Evolutionary conservation across 2,888 invertebrate genomes (phyloP), one percentile per base, ranked within the genome.

Genomic region (Lysandra coridon): DNA sequence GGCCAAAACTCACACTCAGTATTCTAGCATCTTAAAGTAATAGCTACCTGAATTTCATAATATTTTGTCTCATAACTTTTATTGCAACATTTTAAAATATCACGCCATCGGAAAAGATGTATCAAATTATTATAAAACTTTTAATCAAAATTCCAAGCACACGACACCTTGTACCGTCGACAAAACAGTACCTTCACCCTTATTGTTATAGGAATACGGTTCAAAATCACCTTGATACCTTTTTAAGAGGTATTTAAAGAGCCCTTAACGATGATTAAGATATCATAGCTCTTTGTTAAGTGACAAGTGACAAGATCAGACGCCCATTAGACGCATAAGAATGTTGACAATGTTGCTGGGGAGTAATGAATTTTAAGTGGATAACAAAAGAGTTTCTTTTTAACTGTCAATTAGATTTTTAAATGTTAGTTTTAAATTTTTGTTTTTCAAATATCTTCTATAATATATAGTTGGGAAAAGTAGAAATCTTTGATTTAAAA

Each of bases 241-340:
- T 64, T 30, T 1, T 69, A 69, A 69, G 69, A 14, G 69, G 69
- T 69, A 69, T 69, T 69, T 57, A 14, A 69, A 69, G 69, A 17
- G 33, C 37, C 30, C 64, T 69, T 14, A 69, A 37, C 33, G 33
- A 69, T 69, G 69, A 69, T 69, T 33, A 37, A 37, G 69, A 69
- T 69, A 69, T 69, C 69, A 69, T 69, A 69, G 69, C 14, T 69
- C 69, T 33, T 69, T 69, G 69, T 69, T 69, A 69, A 69, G 69
- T 69, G 69, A 69, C 69, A 69, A 69, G 14, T 69, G 69, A 69
- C 69, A 69, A 69, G 69, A 69, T 69, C 33, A 69, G 33, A 69
- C 33, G 33, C 33, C 69, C 5, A 69, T 69, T 69, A 69, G 69
- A 69, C 69, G 14, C 33, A 69, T 69, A 69, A 33, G 69, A 69